These are phyloP conservation scores for Lathronympha strigana DNA, from an alignment of 2,888 invertebrate species.

Conservation along the genomic window DNA sequence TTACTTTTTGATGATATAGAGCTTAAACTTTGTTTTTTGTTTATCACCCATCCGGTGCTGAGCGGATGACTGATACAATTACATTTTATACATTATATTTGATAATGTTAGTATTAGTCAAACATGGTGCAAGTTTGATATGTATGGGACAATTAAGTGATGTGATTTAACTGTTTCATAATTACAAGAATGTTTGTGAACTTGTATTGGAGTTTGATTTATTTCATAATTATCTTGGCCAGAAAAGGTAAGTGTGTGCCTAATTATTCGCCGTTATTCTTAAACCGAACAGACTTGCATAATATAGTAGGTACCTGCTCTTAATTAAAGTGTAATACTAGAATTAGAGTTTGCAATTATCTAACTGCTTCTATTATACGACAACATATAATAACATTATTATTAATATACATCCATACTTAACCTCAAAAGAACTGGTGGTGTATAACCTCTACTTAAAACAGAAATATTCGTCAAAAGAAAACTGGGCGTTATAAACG, in stretches of 20 bases:
- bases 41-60: constrained; percentile 11
- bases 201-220: neutral
- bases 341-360: too few species aligned
- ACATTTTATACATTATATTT: neutral
- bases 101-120: constrained; percentile 2
- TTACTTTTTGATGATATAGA: too few species aligned
- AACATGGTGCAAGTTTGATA: neutral
- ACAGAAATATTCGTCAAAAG: too few species aligned
- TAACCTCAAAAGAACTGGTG: too few species aligned
- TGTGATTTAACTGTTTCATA: neutral
- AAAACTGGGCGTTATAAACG: too few species aligned
- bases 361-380: too few species aligned
- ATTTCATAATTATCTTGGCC: neutral
- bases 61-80: constrained; percentile 22
- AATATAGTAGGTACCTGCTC: too few species aligned
- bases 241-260: constrained; percentile 6
- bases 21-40: neutral
- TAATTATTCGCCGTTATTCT: neutral
- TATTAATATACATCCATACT: too few species aligned
- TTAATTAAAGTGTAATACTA: too few species aligned
- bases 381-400: too few species aligned
- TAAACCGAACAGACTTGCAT: too few species aligned
- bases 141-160: neutral
- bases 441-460: too few species aligned
- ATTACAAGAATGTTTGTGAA: neutral